A percentile compares a stretch with the other conserved stretches of the same genome.
phyloP scores from a whole-genome alignment of 2,113 vertebrate genomes.

The Pardalotus punctatus region DNA sequence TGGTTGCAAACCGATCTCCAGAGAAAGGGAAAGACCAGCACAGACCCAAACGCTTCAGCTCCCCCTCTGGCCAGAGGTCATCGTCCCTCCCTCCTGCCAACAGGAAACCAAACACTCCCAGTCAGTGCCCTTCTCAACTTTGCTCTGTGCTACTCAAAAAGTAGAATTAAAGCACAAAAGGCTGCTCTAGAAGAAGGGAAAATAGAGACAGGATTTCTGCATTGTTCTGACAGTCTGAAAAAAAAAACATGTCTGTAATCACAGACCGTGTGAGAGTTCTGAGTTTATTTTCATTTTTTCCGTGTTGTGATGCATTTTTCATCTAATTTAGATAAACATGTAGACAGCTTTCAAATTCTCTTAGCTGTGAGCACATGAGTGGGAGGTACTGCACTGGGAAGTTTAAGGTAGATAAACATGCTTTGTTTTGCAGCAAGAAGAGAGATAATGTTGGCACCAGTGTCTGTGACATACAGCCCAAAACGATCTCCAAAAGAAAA shows the following conservation, averaged over 20 bases:
- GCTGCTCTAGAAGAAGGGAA: not conserved
- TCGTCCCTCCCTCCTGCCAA: slow-evolving; percentile 88
- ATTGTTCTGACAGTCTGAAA: not conserved
- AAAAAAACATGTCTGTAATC: not conserved
- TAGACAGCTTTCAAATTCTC: not conserved
- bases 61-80: slow-evolving; percentile 83
- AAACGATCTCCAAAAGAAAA: slow-evolving; percentile 96
- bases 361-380: not conserved
- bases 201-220: not conserved
- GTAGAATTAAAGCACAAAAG: not conserved
- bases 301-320: not conserved
- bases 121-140: slow-evolving; percentile 69
- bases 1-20: slow-evolving; percentile 63
- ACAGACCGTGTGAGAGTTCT: not conserved
- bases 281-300: not conserved
- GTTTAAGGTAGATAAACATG: not conserved
- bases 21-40: slow-evolving; percentile 74
- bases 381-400: not conserved
- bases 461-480: slow-evolving; percentile 89
- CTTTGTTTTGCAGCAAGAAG: slow-evolving; percentile 81
- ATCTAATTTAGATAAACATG: not conserved
- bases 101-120: slow-evolving; percentile 79
- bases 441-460: slow-evolving; percentile 85
- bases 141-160: not conserved
- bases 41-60: slow-evolving; percentile 79